A percentile compares a stretch with the other conserved stretches of the same genome.
phyloP scores from a whole-genome alignment of 2,113 vertebrate species.

The Galbula dea region DNA sequence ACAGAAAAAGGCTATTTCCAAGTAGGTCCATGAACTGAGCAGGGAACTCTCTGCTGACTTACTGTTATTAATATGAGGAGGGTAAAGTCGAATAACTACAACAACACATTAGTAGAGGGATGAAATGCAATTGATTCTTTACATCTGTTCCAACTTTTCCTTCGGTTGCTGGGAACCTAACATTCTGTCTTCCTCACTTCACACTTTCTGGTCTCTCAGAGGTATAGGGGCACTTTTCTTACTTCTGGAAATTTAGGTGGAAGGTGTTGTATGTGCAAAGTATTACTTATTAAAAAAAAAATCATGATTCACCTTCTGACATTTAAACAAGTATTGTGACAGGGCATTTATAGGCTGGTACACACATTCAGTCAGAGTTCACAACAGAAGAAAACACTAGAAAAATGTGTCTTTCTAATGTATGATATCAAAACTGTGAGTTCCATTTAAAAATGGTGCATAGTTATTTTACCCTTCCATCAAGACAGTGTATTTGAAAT shows the following conservation, averaged over 20 bases:
- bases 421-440: background rate
- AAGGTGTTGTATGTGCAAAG: background rate
- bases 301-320: background rate
- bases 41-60: background rate
- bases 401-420: background rate
- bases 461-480: background rate
- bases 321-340: background rate
- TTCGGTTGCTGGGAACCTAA: background rate
- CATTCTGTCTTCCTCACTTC: background rate
- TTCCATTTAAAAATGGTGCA: background rate
- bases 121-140: background rate
- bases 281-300: background rate
- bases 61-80: background rate
- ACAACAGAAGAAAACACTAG: background rate
- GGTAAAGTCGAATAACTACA: background rate
- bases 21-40: background rate
- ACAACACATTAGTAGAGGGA: background rate
- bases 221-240: background rate
- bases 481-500: background rate
- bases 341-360: background rate
- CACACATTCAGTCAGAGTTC: background rate
- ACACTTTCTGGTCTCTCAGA: background rate
- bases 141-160: background rate
- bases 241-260: background rate
- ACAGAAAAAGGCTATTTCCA: background rate